Percentiles rank a stretch among this genome's conserved stretches.
Evolutionary conservation across 1,140 invertebrate genomes (phyloP).

Genomic region (Reticulitermes speratus): DNA sequence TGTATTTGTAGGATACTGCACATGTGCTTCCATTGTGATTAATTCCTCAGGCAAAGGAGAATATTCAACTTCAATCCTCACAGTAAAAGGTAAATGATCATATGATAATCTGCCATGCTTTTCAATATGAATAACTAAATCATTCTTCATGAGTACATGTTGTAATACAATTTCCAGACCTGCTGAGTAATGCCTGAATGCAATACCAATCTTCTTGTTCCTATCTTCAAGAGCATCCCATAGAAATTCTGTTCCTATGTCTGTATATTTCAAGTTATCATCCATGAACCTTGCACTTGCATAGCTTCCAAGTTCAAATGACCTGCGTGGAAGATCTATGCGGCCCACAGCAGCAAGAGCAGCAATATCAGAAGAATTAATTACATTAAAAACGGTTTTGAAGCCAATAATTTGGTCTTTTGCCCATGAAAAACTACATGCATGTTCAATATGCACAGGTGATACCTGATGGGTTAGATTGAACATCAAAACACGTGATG

Average conservation of each 20-base stretch:
- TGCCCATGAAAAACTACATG: constrained; percentile 13
- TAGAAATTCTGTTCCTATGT: constrained; percentile 15
- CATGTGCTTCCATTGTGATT: constrained; percentile 7
- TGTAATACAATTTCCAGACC: constrained; percentile 18
- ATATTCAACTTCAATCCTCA: constrained; percentile 27
- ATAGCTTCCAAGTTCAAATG: constrained; percentile 20
- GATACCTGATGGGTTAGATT: neutral
- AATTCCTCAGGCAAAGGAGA: constrained; percentile 24
- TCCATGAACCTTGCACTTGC: neutral
- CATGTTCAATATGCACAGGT: constrained; percentile 13
- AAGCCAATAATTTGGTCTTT: constrained; percentile 27
- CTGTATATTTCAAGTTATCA: neutral
- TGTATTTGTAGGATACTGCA: neutral
- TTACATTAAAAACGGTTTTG: neutral
- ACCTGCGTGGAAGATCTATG: constrained; percentile 23
- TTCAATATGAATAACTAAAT: constrained; percentile 22
- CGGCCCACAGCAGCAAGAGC: neutral
- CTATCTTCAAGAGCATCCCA: constrained; percentile 31
- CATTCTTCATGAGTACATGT: constrained; percentile 25
- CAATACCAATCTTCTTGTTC: constrained; percentile 22
- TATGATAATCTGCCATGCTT: neutral
- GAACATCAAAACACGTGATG: constrained; percentile 27
- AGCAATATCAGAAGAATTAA: neutral
- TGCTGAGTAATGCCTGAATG: neutral
- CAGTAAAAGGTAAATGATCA: neutral